Base-by-base conservation (phyloP, 1,140 invertebrate genomes). In the Lysiphlebus fabarum region DNA sequence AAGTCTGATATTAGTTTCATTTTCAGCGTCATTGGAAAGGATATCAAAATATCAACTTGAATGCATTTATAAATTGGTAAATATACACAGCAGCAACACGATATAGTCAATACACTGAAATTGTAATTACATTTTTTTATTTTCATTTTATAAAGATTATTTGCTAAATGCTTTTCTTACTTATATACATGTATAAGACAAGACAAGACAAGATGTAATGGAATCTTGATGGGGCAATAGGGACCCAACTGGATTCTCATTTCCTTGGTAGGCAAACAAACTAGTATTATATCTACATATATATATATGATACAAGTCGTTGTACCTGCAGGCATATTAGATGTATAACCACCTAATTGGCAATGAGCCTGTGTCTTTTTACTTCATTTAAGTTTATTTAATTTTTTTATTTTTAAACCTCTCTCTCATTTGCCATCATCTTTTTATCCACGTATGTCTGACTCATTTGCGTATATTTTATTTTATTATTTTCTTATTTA, bases 1-100 rank as follows among this genome's bases (percentile, higher is more conserved):
- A 58, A 26, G 59, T 63, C 59, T 68, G 66, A 65, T 65, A 72
- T 73, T 73, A 75, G 70, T 61, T 7, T n/a, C n/a, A n/a, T n/a
- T n/a, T 59, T 63, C 56, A 62, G 68, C 65, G 64, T 67, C 38
- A 26, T 26, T 26, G 17, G 2, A 26, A 26, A 26, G 17, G 0
- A 26, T 26, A 26, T 26, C 17, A 26, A 26, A 26, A 26, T 4
- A 51, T 51, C 37, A 8, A 49, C 26, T 49, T 33, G 36, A 34
- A 38, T 8, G 38, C 11, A n/a, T 4, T 9, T 38, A n/a, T 36
- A 12, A 12, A 51, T 33, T 33, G 36, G 36, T 34, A 38, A 37
- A 9, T 37, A 34, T 5, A 41, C 43, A 58, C 17, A 26, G 17
- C 17, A 1, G 17, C 17, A 26, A 26, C 17, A 26, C 17, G 17